Conservation (phyloP, 2,113 vertebrate genomes). For the Tonatia bakeri region DNA sequence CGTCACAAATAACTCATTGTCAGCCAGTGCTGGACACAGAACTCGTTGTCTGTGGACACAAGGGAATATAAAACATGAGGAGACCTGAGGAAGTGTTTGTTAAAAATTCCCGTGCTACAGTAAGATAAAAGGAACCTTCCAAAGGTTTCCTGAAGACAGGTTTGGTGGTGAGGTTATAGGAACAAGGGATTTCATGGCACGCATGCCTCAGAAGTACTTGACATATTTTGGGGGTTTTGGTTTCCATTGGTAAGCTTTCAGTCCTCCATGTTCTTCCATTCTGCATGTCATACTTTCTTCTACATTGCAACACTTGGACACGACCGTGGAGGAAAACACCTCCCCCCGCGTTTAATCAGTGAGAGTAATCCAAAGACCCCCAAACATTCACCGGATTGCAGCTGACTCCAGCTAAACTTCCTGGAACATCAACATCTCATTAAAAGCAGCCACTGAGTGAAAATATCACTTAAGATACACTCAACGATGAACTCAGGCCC, state of each 20-base stretch:
- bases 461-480: slow-evolving; percentile 49
- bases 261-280: background rate
- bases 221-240: background rate
- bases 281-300: rapidly evolving
- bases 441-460: slow-evolving; percentile 44
- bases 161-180: background rate
- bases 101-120: background rate
- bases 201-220: background rate
- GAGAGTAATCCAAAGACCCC: background rate
- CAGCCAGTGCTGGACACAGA: background rate
- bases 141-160: background rate
- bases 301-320: background rate
- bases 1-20: background rate
- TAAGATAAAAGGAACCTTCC: background rate
- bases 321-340: background rate
- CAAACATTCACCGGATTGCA: background rate
- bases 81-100: background rate
- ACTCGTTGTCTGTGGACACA: background rate
- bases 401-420: slow-evolving; percentile 36
- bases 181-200: background rate
- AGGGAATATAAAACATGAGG: background rate
- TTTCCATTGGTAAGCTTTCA: background rate
- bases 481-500: slow-evolving; percentile 32
- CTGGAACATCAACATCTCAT: slow-evolving; percentile 64
- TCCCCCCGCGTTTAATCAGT: background rate